Evolutionary conservation across 2,113 vertebrate species (phyloP), one percentile per base, ranked within the genome.

Genomic region (Aplodontia rufa): DNA sequence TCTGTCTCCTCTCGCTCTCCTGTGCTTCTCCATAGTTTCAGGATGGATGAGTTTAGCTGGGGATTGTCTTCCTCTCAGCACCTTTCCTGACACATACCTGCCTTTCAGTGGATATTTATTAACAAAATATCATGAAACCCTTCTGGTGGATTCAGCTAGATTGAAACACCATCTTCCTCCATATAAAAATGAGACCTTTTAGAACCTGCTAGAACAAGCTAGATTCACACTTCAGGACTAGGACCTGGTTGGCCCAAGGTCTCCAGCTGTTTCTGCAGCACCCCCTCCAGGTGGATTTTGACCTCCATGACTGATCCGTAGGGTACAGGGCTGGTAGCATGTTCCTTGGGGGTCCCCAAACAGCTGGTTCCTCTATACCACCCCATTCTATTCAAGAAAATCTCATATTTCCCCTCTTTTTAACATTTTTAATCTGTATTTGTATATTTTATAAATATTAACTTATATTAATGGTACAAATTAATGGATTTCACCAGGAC

Each of bases 241-340:
- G 45, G 42, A 37, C 20, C 45, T 42, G 32, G 14, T 49, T 42
- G 24, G 10, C 30, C 58, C 0, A 5, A 37, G 35, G 16, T 72
- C 84, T 42, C 42, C n/a, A 71, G 40, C 58, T 68, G 5, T 79
- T 30, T 58, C 58, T 64, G 0, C 3, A 30, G 40, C 0, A 2
- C 14, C 68, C 42, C 40, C 28, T 24, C 0, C 30, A 51, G n/a
- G 42, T 32, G 32, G 11, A n/a, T 6, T 0, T 58, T 40, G 16
- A 28, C 60, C 75, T 9, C 40, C 4, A 12, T 5, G 32, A 26
- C 45, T 42, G 11, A n/a, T 42, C 17, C 32, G 22, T 74, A 0
- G 22, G 66, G 75, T n/a, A 17, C 35, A 49, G 47, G 20, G 7
- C 22, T 37, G 6, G 20, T 3, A 28, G 58, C 17, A 51, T 5